Conservation (phyloP, 2,113 vertebrate genomes). For the Amblyornis subalaris region DNA sequence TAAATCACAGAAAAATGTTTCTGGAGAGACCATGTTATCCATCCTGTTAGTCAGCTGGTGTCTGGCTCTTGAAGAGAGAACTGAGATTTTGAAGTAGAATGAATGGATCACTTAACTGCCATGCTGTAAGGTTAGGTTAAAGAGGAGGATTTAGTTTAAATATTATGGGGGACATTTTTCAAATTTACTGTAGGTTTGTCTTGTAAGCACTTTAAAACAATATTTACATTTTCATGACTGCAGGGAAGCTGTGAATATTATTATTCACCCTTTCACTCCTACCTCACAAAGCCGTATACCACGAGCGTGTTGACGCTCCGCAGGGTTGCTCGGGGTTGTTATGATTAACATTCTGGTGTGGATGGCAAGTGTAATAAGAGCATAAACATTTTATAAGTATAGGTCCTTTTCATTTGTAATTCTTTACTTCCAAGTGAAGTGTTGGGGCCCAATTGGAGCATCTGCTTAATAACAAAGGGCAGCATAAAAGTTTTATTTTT, state of each 20-base stretch:
- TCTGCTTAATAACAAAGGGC: neutral
- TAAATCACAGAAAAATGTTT: constrained; percentile 7
- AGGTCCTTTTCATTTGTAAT: constrained; percentile 3
- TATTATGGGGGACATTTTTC: constrained; percentile 66
- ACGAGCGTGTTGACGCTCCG: neutral
- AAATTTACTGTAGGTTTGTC: constrained; percentile 69
- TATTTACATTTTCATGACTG: constrained; percentile 65
- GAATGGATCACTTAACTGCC: constrained; percentile 64
- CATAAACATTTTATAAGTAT: constrained; percentile 55
- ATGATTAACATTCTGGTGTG: constrained; percentile 36
- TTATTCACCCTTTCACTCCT: constrained; percentile 27
- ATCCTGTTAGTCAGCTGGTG: constrained; percentile 19
- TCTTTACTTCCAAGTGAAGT: neutral
- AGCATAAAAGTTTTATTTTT: neutral
- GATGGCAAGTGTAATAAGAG: constrained; percentile 45
- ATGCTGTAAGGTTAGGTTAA: constrained; percentile 54
- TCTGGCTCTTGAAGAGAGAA: constrained; percentile 35
- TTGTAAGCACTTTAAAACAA: constrained; percentile 67
- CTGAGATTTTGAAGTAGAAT: constrained; percentile 57
- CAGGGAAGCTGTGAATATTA: constrained; percentile 46
- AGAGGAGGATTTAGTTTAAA: constrained; percentile 64
- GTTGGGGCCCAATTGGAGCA: neutral
- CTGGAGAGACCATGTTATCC: constrained; percentile 21
- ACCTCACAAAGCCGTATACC: neutral
- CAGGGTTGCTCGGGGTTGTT: constrained; percentile 29